Percentiles rank a stretch among this genome's conserved stretches.
These are phyloP conservation scores for Lissonota sp. DNA, from an alignment of 2,888 invertebrate species.

Conservation along the genomic window DNA sequence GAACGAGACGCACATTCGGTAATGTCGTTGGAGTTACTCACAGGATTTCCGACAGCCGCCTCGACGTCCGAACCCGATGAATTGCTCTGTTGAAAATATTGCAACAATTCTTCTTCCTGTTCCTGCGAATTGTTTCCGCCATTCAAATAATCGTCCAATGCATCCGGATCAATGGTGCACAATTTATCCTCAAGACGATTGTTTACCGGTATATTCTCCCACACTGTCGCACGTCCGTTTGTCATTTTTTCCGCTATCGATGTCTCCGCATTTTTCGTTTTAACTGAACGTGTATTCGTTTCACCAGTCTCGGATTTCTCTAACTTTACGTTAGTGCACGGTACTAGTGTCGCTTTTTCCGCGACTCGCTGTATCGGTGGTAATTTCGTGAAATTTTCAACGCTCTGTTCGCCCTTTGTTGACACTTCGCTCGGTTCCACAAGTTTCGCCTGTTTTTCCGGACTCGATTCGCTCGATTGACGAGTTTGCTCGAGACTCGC, in stretches of 20 bases:
- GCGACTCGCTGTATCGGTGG: slow-evolving; percentile 43
- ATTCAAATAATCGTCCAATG: slow-evolving; percentile 92
- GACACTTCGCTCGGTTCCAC: slow-evolving; percentile 13
- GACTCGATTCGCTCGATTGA: slow-evolving; percentile 76
- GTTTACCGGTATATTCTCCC: slow-evolving; percentile 47
- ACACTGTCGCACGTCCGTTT: slow-evolving; percentile 56
- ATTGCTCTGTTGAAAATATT: slow-evolving; percentile 90
- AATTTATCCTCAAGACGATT: slow-evolving; percentile 83
- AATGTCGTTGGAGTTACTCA: not conserved
- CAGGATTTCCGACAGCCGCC: slow-evolving; percentile 55
- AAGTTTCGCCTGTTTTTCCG: slow-evolving; percentile 80
- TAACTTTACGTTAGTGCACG: slow-evolving; percentile 51
- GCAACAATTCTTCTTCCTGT: slow-evolving; percentile 93
- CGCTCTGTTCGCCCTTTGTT: slow-evolving; percentile 7
- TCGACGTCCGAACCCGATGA: slow-evolving; percentile 82
- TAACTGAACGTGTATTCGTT: slow-evolving; percentile 36
- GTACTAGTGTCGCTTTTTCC: slow-evolving; percentile 35
- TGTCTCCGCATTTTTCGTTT: slow-evolving; percentile 70
- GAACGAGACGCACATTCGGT: slow-evolving; percentile 83
- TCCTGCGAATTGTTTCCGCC: slow-evolving; percentile 91
- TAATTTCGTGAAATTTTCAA: slow-evolving; percentile 26
- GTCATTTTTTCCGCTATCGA: slow-evolving; percentile 50
- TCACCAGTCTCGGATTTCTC: slow-evolving; percentile 64
- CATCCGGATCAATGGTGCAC: slow-evolving; percentile 92
- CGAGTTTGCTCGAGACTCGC: slow-evolving; percentile 71